These are phyloP conservation scores for Alectura lathami DNA, from an alignment of 2,113 vertebrate species.

Conservation along the genomic window DNA sequence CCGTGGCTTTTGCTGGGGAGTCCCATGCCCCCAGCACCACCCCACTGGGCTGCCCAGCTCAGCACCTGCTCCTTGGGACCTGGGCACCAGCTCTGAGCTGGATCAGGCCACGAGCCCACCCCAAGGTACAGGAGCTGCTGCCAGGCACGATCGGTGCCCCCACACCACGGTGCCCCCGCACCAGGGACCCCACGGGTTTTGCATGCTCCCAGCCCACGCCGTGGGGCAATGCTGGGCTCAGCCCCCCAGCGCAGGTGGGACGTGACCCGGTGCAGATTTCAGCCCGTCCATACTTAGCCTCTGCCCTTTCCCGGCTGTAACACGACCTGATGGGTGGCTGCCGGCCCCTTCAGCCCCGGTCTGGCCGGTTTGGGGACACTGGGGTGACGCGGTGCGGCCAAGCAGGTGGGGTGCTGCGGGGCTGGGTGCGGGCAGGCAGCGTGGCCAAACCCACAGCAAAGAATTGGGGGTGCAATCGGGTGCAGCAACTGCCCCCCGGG, in stretches of 20 bases:
- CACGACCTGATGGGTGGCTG: background rate
- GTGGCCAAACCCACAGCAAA: background rate
- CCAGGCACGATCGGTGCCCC: too few species aligned
- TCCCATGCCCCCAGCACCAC: background rate
- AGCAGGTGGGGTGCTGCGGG: background rate
- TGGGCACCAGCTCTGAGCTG: too few species aligned
- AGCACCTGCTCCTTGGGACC: too few species aligned
- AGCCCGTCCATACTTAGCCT: slow-evolving; percentile 28
- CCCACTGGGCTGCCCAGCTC: background rate
- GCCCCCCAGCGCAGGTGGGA: background rate
- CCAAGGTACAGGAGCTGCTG: too few species aligned
- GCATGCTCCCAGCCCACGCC: background rate
- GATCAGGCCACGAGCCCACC: too few species aligned
- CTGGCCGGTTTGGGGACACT: slow-evolving; percentile 35
- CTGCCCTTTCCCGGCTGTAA: slow-evolving; percentile 62
- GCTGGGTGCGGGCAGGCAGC: background rate
- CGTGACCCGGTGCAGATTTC: slow-evolving; percentile 42
- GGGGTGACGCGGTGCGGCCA: slow-evolving; percentile 5
- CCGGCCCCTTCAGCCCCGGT: background rate
- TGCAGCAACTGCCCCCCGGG: background rate
- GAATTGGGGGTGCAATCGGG: background rate
- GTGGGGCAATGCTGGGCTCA: accelerated
- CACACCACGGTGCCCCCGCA: too few species aligned
- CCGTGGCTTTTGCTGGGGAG: accelerated
- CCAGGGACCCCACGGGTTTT: background rate